Percentiles rank a stretch among this genome's conserved stretches.
Evolutionary conservation across 2,888 invertebrate species (phyloP).

Genomic region (Luperina testacea): DNA sequence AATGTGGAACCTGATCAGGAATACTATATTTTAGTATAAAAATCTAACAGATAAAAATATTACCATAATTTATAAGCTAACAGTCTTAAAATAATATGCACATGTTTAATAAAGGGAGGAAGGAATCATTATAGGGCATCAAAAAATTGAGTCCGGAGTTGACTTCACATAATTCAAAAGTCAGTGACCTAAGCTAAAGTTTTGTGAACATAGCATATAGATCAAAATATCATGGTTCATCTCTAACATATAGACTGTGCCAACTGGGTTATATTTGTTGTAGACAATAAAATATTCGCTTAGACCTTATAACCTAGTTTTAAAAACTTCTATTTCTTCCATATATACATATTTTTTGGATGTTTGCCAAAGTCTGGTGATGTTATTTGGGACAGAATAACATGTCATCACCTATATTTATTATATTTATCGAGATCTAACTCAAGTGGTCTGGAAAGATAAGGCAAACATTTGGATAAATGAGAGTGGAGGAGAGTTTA

Average conservation of each 20-base stretch:
- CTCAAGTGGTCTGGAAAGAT: neutral
- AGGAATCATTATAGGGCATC: neutral
- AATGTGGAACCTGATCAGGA: neutral
- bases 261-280: conserved; percentile 49
- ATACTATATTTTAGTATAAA: neutral
- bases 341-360: conserved; percentile 43
- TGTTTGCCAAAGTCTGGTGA: conserved; percentile 40
- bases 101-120: no score
- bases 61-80: neutral
- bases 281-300: conserved; percentile 46
- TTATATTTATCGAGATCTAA: conserved; percentile 22
- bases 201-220: conserved; percentile 10
- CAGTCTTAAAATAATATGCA: neutral
- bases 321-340: conserved; percentile 26
- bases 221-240: conserved; percentile 20
- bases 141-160: neutral
- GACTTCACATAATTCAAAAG: conserved; percentile 15
- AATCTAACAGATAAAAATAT: neutral
- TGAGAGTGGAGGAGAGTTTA: no score
- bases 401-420: conserved; percentile 16
- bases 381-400: conserved; percentile 34
- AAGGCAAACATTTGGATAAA: no score
- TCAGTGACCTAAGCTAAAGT: conserved; percentile 13
- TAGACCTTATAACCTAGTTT: conserved; percentile 47
- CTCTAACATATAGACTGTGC: conserved; percentile 16